These are phyloP conservation scores for Drosophila putrida DNA, from an alignment of 2,888 invertebrate species.

Conservation along the genomic window DNA sequence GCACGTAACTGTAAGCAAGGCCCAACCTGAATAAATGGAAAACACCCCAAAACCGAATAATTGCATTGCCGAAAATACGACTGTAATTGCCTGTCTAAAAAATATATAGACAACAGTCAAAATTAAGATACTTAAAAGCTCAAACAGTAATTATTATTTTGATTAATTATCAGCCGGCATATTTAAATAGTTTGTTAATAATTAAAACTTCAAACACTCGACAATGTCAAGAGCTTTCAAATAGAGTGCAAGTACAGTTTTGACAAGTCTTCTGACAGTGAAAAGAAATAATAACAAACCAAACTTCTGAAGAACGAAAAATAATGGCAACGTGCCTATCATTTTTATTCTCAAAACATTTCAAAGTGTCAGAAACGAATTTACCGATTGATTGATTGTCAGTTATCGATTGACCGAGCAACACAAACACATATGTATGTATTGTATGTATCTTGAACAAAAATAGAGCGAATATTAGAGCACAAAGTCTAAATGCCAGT, in stretches of 20 bases:
- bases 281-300: not conserved
- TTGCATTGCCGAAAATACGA: conserved; percentile 27
- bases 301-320: not conserved
- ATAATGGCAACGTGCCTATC: conserved; percentile 6
- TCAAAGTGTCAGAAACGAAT: conserved; percentile 31
- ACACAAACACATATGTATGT: not conserved
- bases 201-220: not conserved
- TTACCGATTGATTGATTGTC: conserved; percentile 31
- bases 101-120: conserved; percentile 30
- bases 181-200: too few relatives aligned
- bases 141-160: not conserved
- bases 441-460: not conserved
- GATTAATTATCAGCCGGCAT: too few relatives aligned
- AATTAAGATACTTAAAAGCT: not conserved
- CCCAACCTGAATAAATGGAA: conserved; percentile 14
- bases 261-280: conserved; percentile 4
- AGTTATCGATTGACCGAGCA: conserved; percentile 25
- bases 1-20: conserved; percentile 40
- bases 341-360: conserved; percentile 8
- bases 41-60: conserved; percentile 17
- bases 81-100: conserved; percentile 25
- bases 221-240: conserved; percentile 1
- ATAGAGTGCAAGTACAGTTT: conserved; percentile 5
- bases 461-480: conserved; percentile 7
- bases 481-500: conserved; percentile 6